A percentile compares a stretch with the other conserved stretches of the same genome.
phyloP scores from a whole-genome alignment of 1,140 invertebrate genomes.

The Callitettix versicolor region DNA sequence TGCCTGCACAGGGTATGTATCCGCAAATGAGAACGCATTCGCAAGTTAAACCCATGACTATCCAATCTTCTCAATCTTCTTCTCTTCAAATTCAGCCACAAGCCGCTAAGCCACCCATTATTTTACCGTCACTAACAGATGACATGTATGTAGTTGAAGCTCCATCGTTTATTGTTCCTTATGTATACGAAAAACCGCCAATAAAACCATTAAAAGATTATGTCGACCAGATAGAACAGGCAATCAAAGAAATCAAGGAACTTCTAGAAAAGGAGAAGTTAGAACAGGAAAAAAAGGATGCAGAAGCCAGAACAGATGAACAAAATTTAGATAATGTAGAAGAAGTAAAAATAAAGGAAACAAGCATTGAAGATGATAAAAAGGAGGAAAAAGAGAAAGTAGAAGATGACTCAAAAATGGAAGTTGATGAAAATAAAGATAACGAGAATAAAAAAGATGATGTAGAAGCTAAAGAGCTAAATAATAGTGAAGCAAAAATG shows the following conservation, averaged over 20 bases:
- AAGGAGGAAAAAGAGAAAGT: constrained; percentile 31
- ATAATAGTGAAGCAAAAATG: constrained; percentile 21
- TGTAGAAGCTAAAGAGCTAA: constrained; percentile 17
- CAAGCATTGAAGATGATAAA: constrained; percentile 33
- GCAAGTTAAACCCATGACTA: constrained; percentile 18
- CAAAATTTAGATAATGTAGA: constrained; percentile 31
- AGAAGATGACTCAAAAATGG: constrained; percentile 26
- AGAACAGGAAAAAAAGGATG: constrained; percentile 29
- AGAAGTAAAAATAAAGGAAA: constrained; percentile 29
- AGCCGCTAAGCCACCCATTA: constrained; percentile 37
- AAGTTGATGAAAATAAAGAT: constrained; percentile 39
- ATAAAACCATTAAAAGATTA: constrained; percentile 65
- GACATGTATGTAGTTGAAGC: constrained; percentile 86
- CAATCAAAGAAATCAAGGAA: constrained; percentile 38
- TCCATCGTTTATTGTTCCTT: constrained; percentile 82
- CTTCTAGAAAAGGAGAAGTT: constrained; percentile 34
- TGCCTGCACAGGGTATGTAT: constrained; percentile 45
- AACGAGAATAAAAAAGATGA: constrained; percentile 33
- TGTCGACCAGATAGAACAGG: constrained; percentile 51
- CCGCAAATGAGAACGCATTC: constrained; percentile 24
- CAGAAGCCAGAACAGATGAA: constrained; percentile 31
- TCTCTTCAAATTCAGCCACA: constrained; percentile 24
- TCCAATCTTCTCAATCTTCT: not conserved
- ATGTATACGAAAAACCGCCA: constrained; percentile 83
- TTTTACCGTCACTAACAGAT: constrained; percentile 69